phyloP scores from a whole-genome alignment of 2,888 invertebrate species.

The Serrognathus titanus region DNA sequence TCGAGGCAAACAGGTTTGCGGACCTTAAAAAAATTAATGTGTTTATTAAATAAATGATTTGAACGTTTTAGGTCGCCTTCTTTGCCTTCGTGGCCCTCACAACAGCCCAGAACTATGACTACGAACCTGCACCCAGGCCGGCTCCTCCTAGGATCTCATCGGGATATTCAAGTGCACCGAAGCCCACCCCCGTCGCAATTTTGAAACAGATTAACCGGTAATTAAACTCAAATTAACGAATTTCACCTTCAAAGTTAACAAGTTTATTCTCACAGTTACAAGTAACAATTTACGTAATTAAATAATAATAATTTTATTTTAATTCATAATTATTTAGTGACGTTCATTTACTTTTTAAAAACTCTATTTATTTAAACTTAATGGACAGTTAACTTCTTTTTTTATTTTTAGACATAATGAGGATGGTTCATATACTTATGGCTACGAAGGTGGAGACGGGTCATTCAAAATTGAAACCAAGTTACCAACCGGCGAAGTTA shows the following conservation, averaged over 20 bases:
- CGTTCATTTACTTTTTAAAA: too few species aligned
- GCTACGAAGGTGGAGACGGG: conserved; percentile 84
- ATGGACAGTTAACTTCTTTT: too few species aligned
- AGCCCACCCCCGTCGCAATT: conserved; percentile 69
- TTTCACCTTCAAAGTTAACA: too few species aligned
- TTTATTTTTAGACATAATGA: conserved; percentile 68
- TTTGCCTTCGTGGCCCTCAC: conserved; percentile 45
- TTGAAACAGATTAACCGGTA: conserved; percentile 84
- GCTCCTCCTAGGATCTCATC: neutral
- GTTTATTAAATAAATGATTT: neutral
- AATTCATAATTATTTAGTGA: too few species aligned
- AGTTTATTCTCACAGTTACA: too few species aligned
- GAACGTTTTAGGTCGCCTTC: conserved; percentile 15
- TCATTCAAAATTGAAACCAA: conserved; percentile 90
- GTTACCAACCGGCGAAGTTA: conserved; percentile 74
- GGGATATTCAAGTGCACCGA: conserved; percentile 44
- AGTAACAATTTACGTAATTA: too few species aligned
- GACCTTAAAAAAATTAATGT: too few species aligned
- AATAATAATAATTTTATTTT: too few species aligned
- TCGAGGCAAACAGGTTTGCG: too few species aligned
- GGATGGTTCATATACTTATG: conserved; percentile 87
- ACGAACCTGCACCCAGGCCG: conserved; percentile 48
- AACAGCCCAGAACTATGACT: conserved; percentile 54
- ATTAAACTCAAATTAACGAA: neutral
- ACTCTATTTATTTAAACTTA: too few species aligned